Conservation (phyloP, 2,797 vertebrate species). For the Ceryle rudis region DNA sequence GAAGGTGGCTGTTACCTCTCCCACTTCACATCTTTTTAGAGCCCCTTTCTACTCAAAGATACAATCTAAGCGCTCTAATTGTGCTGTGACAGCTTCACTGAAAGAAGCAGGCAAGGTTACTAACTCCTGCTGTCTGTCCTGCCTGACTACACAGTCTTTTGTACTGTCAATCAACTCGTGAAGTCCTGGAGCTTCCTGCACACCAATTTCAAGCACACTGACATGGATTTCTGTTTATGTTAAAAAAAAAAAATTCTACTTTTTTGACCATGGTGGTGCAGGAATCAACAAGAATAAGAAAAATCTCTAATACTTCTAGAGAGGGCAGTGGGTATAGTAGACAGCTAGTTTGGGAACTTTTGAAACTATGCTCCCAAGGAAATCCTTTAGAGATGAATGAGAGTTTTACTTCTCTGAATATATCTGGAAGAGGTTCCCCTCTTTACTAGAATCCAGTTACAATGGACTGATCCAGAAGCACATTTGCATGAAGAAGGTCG, state of each 20-base stretch:
- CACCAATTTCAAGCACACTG: neutral
- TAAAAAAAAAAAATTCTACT: neutral
- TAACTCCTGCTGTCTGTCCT: neutral
- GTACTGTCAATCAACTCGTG: neutral
- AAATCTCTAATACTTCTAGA: neutral
- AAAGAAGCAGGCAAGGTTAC: neutral
- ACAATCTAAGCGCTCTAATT: neutral
- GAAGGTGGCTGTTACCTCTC: neutral
- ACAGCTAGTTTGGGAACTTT: neutral
- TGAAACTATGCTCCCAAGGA: neutral
- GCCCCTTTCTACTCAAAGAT: neutral
- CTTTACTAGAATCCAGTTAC: neutral
- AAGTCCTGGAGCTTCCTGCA: neutral
- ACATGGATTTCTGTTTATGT: neutral
- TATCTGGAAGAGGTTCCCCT: neutral
- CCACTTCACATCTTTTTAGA: neutral
- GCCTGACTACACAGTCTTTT: neutral
- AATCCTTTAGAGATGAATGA: neutral
- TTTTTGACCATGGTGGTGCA: rapidly evolving
- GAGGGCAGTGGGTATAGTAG: neutral
- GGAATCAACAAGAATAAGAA: neutral
- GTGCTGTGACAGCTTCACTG: neutral
- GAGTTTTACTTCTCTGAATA: neutral
- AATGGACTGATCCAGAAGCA: neutral
- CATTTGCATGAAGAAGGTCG: neutral